Conservation (phyloP, 1,140 invertebrate genomes). For the Drosophila nikananu region DNA sequence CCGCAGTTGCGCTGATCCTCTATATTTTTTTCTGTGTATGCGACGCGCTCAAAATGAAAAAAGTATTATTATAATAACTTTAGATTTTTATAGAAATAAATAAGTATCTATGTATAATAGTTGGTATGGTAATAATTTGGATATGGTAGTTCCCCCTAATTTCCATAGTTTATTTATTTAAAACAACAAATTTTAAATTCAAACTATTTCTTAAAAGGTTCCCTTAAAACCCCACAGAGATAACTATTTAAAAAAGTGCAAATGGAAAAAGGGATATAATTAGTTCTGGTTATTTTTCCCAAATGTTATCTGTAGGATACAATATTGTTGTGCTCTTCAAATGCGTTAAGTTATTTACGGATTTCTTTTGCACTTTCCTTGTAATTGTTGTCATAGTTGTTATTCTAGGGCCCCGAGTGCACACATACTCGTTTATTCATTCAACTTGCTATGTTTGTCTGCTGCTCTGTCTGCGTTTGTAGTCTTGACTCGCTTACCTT, state of each 20-base stretch:
- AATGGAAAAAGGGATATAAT: neutral
- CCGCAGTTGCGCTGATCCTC: constrained; percentile 2
- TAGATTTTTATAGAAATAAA: neutral
- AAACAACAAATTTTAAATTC: too few species aligned
- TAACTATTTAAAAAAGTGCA: neutral
- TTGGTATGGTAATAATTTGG: too few species aligned
- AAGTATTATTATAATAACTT: neutral
- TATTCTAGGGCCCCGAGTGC: neutral
- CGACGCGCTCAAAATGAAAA: neutral
- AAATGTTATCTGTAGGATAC: neutral
- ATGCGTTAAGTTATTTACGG: neutral
- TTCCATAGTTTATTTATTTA: neutral
- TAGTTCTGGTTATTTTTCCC: neutral
- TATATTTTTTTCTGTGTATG: neutral
- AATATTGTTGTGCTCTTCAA: neutral
- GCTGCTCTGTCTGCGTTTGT: constrained; percentile 4
- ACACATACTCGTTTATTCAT: constrained; percentile 49
- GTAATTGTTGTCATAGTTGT: constrained; percentile 18
- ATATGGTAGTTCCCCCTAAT: neutral
- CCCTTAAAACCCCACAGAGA: neutral
- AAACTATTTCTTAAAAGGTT: neutral
- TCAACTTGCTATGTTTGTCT: constrained; percentile 49
- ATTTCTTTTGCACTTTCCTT: constrained; percentile 8
- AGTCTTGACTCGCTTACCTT: constrained; percentile 38
- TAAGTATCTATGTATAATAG: neutral